These are phyloP conservation scores for Eonycteris spelaea DNA, from an alignment of 2,113 vertebrate genomes.

Conservation along the genomic window DNA sequence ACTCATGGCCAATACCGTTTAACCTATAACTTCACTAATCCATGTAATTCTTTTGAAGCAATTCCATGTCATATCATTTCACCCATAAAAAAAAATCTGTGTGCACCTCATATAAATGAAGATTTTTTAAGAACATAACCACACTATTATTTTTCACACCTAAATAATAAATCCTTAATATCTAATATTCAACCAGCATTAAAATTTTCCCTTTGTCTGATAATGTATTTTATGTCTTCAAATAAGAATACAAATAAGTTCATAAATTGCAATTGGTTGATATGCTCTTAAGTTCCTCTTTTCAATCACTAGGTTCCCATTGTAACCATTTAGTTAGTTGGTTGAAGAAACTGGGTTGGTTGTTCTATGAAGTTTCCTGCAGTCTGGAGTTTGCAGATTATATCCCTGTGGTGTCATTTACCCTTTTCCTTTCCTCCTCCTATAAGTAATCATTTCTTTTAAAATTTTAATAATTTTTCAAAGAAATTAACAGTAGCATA, in stretches of 20 bases:
- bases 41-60: neutral
- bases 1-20: neutral
- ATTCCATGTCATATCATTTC: neutral
- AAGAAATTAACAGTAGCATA: neutral
- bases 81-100: neutral
- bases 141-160: neutral
- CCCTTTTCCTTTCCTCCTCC: neutral
- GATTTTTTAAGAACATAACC: neutral
- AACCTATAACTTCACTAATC: neutral
- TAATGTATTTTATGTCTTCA: constrained; percentile 9
- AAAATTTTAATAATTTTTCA: neutral
- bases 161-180: constrained; percentile 16
- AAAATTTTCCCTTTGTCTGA: neutral
- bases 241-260: constrained; percentile 9
- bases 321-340: neutral
- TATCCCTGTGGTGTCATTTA: neutral
- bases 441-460: neutral
- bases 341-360: neutral
- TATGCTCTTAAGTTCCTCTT: neutral
- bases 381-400: neutral
- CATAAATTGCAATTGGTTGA: neutral
- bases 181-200: neutral
- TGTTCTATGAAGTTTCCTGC: neutral
- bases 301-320: neutral
- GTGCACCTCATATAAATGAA: neutral